Percentiles rank a stretch among this genome's conserved stretches.
phyloP scores from a whole-genome alignment of 2,113 vertebrate species.

The Saccopteryx bilineata region DNA sequence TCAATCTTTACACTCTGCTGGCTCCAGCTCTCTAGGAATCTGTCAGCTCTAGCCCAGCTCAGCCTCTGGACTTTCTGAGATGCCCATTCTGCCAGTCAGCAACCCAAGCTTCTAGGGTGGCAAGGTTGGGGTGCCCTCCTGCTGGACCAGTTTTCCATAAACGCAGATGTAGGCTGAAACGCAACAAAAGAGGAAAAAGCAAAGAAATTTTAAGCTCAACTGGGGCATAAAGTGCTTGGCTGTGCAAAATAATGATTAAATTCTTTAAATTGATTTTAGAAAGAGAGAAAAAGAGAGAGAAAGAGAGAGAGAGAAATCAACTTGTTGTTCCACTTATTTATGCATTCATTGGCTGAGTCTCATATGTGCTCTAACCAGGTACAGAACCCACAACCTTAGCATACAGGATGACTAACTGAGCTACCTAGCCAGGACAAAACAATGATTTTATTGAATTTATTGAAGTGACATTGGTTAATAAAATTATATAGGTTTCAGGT shows the following conservation, averaged over 20 bases:
- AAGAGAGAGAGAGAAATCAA: too few relatives aligned
- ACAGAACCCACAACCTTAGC: too few relatives aligned
- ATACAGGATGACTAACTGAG: too few relatives aligned
- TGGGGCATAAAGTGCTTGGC: not conserved
- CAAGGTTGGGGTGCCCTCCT: not conserved
- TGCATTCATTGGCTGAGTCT: too few relatives aligned
- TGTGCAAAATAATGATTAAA: not conserved
- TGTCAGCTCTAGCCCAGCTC: not conserved
- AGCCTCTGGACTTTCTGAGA: not conserved
- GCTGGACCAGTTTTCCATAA: not conserved
- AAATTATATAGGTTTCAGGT: not conserved
- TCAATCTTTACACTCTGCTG: not conserved
- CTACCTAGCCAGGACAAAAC: too few relatives aligned
- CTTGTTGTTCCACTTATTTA: too few relatives aligned
- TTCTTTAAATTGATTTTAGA: too few relatives aligned
- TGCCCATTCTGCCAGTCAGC: fast-evolving
- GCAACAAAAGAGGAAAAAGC: not conserved
- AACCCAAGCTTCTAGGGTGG: not conserved
- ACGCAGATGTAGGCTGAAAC: not conserved
- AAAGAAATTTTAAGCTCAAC: not conserved
- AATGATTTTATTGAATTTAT: not conserved
- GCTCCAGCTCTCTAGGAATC: not conserved
- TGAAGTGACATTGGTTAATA: not conserved
- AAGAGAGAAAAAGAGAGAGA: too few relatives aligned
- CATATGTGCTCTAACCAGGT: too few relatives aligned